These are phyloP conservation scores for Bombylius major DNA, from an alignment of 2,888 invertebrate species.

Conservation along the genomic window DNA sequence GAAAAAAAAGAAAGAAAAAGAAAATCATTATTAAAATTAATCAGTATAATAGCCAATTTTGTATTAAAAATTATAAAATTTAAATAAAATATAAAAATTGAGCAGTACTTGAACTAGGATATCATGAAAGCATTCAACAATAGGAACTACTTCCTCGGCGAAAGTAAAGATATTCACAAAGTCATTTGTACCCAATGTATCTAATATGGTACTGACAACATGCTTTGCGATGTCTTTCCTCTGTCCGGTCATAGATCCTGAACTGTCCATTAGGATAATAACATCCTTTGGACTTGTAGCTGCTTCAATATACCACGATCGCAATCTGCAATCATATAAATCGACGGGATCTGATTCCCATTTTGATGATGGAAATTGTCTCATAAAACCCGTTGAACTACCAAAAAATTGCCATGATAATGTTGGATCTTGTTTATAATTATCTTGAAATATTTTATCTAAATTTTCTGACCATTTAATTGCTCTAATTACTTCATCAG, in stretches of 20 bases:
- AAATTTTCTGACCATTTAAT: slow-evolving; percentile 93
- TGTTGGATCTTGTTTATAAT: slow-evolving; percentile 73
- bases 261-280: slow-evolving; percentile 70
- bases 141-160: slow-evolving; percentile 63
- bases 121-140: slow-evolving; percentile 81
- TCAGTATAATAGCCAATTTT: not conserved
- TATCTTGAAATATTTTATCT: slow-evolving; percentile 77
- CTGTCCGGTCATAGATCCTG: slow-evolving; percentile 85
- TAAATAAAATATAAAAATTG: not conserved
- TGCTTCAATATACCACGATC: slow-evolving; percentile 96
- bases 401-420: slow-evolving; percentile 98
- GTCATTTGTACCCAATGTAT: slow-evolving; percentile 94
- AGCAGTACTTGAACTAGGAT: slow-evolving; percentile 71
- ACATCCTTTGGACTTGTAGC: slow-evolving; percentile 95
- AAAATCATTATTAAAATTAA: not conserved
- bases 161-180: slow-evolving; percentile 95
- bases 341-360: slow-evolving; percentile 76
- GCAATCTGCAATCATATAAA: slow-evolving; percentile 86
- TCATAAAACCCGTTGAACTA: slow-evolving; percentile 91
- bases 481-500: slow-evolving; percentile 76
- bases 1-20: not conserved
- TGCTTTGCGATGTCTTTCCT: slow-evolving; percentile 81
- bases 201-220: slow-evolving; percentile 77
- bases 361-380: slow-evolving; percentile 86
- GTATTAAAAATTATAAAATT: not conserved